phyloP scores from a whole-genome alignment of 2,113 vertebrate species.

The Eretmochelys imbricata region DNA sequence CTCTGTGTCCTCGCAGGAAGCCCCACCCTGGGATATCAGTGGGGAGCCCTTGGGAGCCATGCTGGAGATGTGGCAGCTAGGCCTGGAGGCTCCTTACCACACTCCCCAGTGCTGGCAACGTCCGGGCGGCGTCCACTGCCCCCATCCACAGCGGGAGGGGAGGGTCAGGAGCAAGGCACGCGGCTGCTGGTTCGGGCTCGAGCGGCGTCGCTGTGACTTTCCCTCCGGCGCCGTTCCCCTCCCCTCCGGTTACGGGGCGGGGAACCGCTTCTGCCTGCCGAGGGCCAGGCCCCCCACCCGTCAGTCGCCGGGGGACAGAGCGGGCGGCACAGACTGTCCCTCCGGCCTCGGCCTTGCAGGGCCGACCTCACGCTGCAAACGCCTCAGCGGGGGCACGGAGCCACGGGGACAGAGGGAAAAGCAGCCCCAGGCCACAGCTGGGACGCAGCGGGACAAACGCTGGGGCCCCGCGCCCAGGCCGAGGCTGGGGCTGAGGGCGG shows the following conservation, averaged over 20 bases:
- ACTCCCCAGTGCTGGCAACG: neutral
- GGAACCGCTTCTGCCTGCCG: neutral
- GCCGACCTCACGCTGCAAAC: neutral
- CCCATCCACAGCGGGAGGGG: neutral
- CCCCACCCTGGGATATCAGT: too few relatives aligned
- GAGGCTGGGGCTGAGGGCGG: neutral
- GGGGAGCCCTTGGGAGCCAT: too few relatives aligned
- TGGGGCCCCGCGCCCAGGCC: neutral
- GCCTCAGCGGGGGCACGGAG: neutral
- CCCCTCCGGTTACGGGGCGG: neutral
- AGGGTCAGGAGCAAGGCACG: neutral
- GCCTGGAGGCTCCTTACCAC: neutral
- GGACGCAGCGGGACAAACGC: neutral
- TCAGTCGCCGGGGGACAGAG: neutral
- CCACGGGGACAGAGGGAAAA: neutral
- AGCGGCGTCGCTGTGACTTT: neutral
- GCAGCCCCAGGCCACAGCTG: neutral
- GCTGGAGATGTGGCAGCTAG: neutral
- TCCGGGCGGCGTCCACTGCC: too few relatives aligned
- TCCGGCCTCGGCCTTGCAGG: neutral
- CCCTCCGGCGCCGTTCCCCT: neutral
- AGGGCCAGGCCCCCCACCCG: too few relatives aligned
- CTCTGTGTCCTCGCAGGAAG: neutral
- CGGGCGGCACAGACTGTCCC: neutral
- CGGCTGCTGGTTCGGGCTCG: neutral